Conservation (phyloP, 2,888 invertebrate species). For the Ormyrus pomaceus region DNA sequence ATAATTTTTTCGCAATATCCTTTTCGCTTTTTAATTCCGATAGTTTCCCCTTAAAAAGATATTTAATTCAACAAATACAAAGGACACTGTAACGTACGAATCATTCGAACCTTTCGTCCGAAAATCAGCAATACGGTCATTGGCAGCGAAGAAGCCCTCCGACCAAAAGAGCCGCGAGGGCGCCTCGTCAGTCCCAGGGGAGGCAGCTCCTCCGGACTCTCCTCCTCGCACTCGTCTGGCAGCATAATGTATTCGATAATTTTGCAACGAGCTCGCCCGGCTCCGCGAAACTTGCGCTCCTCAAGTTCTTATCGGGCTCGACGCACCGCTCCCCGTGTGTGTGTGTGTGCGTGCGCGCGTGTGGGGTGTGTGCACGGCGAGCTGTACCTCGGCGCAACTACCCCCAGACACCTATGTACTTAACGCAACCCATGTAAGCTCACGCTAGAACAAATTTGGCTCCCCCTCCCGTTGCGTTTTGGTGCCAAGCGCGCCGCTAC, state of each 20-base stretch:
- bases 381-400: constrained; percentile 57
- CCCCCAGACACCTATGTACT: constrained; percentile 74
- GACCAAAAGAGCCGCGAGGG: not conserved
- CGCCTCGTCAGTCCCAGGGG: not conserved
- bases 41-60: too few relatives aligned
- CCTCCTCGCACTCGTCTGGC: too few relatives aligned
- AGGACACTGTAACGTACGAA: not conserved
- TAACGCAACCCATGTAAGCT: constrained; percentile 75
- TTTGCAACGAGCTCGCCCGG: not conserved
- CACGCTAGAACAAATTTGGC: constrained; percentile 75
- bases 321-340: not conserved
- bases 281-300: constrained; percentile 24
- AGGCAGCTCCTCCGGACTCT: too few relatives aligned
- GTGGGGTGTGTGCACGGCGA: not conserved
- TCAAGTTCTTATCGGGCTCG: constrained; percentile 44
- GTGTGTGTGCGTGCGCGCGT: not conserved
- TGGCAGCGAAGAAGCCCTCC: not conserved
- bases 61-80: too few relatives aligned
- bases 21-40: too few relatives aligned
- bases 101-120: too few relatives aligned
- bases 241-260: constrained; percentile 40
- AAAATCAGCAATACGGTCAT: not conserved
- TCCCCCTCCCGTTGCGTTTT: constrained; percentile 56
- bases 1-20: too few relatives aligned
- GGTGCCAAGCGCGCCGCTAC: constrained; percentile 57